A percentile compares a stretch with the other conserved stretches of the same genome.
phyloP scores from a whole-genome alignment of 2,888 invertebrate species.

The Tipula vernalis region DNA sequence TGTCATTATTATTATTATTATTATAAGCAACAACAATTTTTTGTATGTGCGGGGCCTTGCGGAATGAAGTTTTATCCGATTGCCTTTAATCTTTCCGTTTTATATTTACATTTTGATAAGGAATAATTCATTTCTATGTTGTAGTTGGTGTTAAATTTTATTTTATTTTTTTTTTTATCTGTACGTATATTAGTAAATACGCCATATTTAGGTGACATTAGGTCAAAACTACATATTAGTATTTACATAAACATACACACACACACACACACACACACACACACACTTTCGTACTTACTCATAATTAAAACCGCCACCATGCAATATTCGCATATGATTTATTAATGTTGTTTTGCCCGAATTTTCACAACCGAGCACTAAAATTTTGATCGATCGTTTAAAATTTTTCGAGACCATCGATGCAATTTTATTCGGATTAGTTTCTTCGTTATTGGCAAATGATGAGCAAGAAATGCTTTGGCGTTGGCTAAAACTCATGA shows the following conservation, averaged over 20 bases:
- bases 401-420: background rate
- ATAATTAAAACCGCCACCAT: background rate
- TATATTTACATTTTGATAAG: background rate
- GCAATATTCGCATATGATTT: background rate
- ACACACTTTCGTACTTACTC: background rate
- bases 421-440: background rate
- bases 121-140: background rate
- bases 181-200: background rate
- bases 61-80: background rate
- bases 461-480: background rate
- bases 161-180: background rate
- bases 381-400: background rate
- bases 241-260: no score
- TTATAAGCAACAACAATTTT: background rate
- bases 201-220: background rate
- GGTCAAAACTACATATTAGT: background rate
- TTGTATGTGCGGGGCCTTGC: background rate
- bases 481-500: background rate
- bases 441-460: background rate
- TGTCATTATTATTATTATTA: background rate
- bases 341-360: background rate
- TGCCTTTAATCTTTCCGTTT: background rate
- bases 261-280: background rate
- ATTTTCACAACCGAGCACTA: background rate
- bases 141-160: background rate